Percentiles rank a stretch among this genome's conserved stretches.
Evolutionary conservation across 2,797 vertebrate genomes (phyloP).

Genomic region (Acanthurus lineatus): DNA sequence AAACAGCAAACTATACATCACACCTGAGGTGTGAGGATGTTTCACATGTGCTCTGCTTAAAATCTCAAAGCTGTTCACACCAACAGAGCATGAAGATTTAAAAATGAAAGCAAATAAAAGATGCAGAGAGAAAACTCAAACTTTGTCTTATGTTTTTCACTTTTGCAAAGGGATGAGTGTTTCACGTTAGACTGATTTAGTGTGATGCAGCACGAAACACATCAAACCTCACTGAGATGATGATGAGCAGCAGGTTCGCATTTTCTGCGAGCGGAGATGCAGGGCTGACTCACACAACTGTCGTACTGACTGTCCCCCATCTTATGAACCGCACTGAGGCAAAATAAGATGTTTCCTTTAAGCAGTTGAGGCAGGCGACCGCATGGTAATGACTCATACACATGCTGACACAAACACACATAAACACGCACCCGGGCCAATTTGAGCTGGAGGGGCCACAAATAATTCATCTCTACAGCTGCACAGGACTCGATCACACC

Average conservation of each 20-base stretch:
- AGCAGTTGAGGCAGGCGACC: conserved; percentile 22
- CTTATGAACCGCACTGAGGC: conserved; percentile 18
- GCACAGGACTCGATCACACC: not conserved
- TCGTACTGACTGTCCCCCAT: conserved; percentile 22
- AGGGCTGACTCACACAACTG: conserved; percentile 38
- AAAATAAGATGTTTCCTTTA: conserved; percentile 40
- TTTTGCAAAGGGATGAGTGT: not conserved
- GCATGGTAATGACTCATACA: conserved; percentile 52
- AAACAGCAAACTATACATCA: not conserved
- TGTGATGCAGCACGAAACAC: not conserved
- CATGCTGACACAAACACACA: conserved; percentile 22
- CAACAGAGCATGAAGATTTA: not conserved
- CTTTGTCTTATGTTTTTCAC: too few species aligned
- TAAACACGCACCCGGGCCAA: conserved; percentile 8
- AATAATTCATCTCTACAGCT: conserved; percentile 25
- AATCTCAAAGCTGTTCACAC: not conserved
- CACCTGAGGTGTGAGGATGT: not conserved
- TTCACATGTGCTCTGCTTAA: too few species aligned
- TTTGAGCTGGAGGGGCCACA: conserved; percentile 31
- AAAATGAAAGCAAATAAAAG: not conserved
- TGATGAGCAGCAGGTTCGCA: conserved; percentile 3
- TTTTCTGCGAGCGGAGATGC: not conserved
- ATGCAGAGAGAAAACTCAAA: too few species aligned
- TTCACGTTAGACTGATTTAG: not conserved
- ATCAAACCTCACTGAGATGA: not conserved